A percentile compares a stretch with the other conserved stretches of the same genome.
phyloP scores from a whole-genome alignment of 64 coral and sea anemone species.

The Montipora foliosa region DNA sequence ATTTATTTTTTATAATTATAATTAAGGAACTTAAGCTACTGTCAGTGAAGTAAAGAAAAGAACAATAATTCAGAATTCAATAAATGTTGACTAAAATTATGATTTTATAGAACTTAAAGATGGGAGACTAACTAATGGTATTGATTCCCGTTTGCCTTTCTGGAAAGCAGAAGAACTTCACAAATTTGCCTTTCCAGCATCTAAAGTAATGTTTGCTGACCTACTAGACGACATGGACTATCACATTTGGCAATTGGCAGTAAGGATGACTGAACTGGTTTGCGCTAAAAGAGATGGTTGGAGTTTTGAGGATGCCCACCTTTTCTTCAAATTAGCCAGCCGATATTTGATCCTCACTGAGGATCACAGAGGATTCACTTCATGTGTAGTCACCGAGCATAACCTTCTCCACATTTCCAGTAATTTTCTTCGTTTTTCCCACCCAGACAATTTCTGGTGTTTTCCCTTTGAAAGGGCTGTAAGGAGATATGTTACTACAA shows the following conservation, averaged over 20 bases:
- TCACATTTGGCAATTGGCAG: conserved; percentile 12
- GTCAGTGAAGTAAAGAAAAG: too few relatives aligned
- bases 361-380: conserved; percentile 11
- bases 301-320: conserved; percentile 16
- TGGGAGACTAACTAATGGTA: conserved; percentile 19
- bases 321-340: not conserved
- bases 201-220: conserved; percentile 40
- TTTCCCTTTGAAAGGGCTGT: not conserved
- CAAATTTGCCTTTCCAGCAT: conserved; percentile 44
- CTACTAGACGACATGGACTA: not conserved
- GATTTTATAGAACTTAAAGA: conserved; percentile 30
- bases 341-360: conserved; percentile 37
- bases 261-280: conserved; percentile 33
- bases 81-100: too few relatives aligned
- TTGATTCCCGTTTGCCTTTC: conserved; percentile 11
- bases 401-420: conserved; percentile 36
- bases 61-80: too few relatives aligned
- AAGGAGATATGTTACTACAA: not conserved
- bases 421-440: conserved; percentile 43
- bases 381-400: conserved; percentile 42
- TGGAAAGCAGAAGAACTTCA: conserved; percentile 62
- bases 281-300: conserved; percentile 31
- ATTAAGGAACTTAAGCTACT: too few relatives aligned
- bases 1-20: too few relatives aligned
- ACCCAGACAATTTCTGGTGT: conserved; percentile 42